A percentile compares a stretch with the other conserved stretches of the same genome.
These are phyloP conservation scores for Hippocampus kuda DNA, from an alignment of 2,797 vertebrate genomes.

Conservation along the genomic window DNA sequence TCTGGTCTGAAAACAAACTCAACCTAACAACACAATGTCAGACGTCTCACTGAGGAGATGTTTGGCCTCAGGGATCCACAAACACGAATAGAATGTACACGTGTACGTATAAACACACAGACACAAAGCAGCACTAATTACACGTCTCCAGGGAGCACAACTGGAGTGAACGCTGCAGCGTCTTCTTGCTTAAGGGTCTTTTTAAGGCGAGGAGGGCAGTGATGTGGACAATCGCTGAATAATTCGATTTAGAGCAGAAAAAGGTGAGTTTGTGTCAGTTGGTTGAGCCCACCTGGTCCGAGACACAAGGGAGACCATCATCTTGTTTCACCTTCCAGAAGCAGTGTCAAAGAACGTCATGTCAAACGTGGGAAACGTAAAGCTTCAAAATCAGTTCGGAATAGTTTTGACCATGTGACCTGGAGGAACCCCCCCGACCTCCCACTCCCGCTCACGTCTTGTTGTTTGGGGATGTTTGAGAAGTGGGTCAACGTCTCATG, in stretches of 20 bases:
- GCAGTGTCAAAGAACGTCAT: no score
- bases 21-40: neutral
- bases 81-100: neutral
- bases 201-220: constrained; percentile 23
- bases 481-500: constrained; percentile 9
- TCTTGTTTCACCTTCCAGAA: neutral
- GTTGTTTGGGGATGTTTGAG: neutral
- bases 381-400: neutral
- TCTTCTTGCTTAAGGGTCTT: constrained; percentile 41
- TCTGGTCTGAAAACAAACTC: neutral
- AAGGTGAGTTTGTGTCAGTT: constrained; percentile 59
- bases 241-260: constrained; percentile 60
- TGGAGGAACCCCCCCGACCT: neutral
- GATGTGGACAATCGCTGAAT: constrained; percentile 42
- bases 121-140: constrained; percentile 4
- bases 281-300: constrained; percentile 53
- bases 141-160: constrained; percentile 27
- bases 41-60: neutral
- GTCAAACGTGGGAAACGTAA: neutral
- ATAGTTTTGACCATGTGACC: constrained; percentile 3
- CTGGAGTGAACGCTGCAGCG: constrained; percentile 21
- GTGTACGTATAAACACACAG: neutral
- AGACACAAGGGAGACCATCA: neutral
- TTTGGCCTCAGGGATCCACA: neutral
- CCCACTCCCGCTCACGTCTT: neutral